Percentiles rank a stretch among this genome's conserved stretches.
phyloP scores from a whole-genome alignment of 2,797 vertebrate species.

The Etheostoma nigrum region DNA sequence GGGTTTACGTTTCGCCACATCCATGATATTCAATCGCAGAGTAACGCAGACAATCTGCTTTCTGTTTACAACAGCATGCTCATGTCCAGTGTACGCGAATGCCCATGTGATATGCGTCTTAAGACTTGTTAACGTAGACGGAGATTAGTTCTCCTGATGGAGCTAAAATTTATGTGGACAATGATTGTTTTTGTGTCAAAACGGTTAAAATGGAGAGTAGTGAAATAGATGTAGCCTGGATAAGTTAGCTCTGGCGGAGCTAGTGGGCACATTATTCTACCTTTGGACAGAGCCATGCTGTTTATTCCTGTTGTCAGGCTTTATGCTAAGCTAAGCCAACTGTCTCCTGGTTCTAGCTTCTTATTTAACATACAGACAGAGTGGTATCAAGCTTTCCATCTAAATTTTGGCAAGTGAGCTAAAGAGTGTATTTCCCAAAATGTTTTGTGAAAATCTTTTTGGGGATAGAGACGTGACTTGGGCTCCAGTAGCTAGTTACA shows the following conservation, averaged over 20 bases:
- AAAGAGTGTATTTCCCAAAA: background rate
- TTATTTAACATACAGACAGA: background rate
- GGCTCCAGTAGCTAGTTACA: background rate
- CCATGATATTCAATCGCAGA: too few species aligned
- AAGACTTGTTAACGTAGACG: too few species aligned
- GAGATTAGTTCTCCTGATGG: too few species aligned
- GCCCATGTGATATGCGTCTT: too few species aligned
- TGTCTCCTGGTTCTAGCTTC: background rate
- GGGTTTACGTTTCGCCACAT: too few species aligned
- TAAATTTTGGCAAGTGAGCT: background rate
- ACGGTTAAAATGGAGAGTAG: too few species aligned
- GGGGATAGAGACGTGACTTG: background rate
- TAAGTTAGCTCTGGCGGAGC: background rate
- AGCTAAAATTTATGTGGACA: too few species aligned
- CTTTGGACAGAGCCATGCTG: background rate
- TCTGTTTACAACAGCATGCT: too few species aligned
- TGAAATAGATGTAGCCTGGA: background rate
- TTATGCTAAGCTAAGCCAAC: background rate
- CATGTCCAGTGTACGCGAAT: too few species aligned
- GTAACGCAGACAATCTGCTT: too few species aligned
- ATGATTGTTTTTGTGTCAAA: too few species aligned
- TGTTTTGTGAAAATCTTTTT: background rate
- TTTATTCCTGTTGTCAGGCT: background rate
- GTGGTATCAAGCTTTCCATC: background rate
- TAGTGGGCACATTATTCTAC: too few species aligned